Evolutionary conservation across 2,888 invertebrate species (phyloP).

Genomic region (Dermolepida albohirtum): DNA sequence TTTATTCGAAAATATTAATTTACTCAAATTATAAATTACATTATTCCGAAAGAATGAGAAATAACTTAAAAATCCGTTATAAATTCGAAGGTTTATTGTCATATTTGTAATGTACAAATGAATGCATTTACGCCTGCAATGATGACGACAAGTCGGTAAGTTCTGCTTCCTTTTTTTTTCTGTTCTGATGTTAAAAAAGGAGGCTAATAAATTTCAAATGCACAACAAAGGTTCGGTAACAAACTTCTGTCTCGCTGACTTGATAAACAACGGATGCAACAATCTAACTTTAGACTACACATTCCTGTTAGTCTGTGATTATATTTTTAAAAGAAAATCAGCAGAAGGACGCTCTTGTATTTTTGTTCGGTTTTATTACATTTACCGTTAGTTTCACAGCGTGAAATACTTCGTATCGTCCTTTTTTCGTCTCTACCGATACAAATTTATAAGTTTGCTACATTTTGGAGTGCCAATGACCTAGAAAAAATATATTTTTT

Average conservation of each 20-base stretch:
- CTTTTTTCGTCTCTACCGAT: conserved; percentile 21
- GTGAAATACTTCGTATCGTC: conserved; percentile 9
- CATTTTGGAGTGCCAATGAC: conserved; percentile 27
- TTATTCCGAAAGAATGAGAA: conserved; percentile 4
- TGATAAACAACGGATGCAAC: conserved; percentile 28
- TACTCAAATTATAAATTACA: conserved; percentile 18
- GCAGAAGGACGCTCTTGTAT: conserved; percentile 31
- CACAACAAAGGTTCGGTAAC: conserved; percentile 35
- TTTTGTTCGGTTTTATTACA: conserved; percentile 26
- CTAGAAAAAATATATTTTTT: conserved; percentile 26
- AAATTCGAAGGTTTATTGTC: background rate
- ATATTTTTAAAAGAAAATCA: conserved; percentile 32
- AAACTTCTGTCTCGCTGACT: conserved; percentile 17
- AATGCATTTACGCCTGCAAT: background rate
- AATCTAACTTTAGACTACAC: conserved; percentile 27
- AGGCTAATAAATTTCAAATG: conserved; percentile 35
- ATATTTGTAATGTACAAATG: conserved; percentile 7
- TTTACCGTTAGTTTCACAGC: conserved; percentile 33
- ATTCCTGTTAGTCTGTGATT: conserved; percentile 31
- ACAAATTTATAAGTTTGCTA: conserved; percentile 10
- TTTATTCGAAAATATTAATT: conserved; percentile 10
- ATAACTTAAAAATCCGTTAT: too few species aligned
- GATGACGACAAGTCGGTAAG: conserved; percentile 3
- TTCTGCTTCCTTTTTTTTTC: conserved; percentile 4
- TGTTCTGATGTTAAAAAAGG: conserved; percentile 26